Percentiles rank a stretch among this genome's conserved stretches.
phyloP scores from a whole-genome alignment of 2,888 invertebrate genomes.

The Calameuta idolon region DNA sequence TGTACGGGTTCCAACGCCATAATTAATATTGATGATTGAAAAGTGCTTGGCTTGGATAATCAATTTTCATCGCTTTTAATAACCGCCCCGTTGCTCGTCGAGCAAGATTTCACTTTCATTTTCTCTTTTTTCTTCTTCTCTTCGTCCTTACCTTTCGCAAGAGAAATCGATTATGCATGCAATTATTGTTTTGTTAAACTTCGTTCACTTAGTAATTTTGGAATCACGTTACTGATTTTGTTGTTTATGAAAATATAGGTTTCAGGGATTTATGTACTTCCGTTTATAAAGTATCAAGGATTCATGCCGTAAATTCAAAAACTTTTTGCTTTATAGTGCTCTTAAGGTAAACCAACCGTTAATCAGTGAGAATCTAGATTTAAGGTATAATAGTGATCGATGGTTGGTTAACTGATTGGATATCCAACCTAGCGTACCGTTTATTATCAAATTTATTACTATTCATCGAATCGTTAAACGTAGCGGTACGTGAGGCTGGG shows the following conservation, averaged over 20 bases:
- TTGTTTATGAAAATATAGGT: not conserved
- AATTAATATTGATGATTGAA: slow-evolving; percentile 61
- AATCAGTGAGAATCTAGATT: too few species aligned
- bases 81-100: slow-evolving; percentile 19
- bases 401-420: too few species aligned
- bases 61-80: slow-evolving; percentile 51
- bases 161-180: not conserved
- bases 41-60: slow-evolving; percentile 45
- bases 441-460: slow-evolving; percentile 17
- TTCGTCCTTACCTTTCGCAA: not conserved
- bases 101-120: slow-evolving; percentile 11
- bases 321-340: too few species aligned
- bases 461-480: slow-evolving; percentile 18
- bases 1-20: slow-evolving; percentile 35
- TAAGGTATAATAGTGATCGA: too few species aligned
- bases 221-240: not conserved
- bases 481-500: not conserved
- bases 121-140: not conserved
- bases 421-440: not conserved
- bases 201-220: not conserved
- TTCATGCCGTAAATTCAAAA: too few species aligned
- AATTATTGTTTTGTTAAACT: slow-evolving; percentile 4
- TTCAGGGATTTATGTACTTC: not conserved
- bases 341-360: too few species aligned
- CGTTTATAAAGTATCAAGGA: too few species aligned